phyloP scores from a whole-genome alignment of 35 echinoderm and acorn worm species.

The Eucidaris tribuloides region DNA sequence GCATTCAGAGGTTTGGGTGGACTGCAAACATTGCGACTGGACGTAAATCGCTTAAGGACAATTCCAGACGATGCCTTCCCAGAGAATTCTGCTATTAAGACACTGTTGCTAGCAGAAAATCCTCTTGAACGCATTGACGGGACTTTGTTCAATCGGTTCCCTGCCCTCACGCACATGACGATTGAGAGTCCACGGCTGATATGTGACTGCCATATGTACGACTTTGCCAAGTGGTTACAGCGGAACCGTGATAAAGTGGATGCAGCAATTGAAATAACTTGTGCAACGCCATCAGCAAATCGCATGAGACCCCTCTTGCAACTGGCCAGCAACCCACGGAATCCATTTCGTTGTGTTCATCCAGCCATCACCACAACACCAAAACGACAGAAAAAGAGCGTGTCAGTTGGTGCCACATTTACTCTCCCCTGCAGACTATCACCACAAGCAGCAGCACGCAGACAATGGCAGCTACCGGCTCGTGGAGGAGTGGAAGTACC shows the following conservation, averaged over 20 bases:
- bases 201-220: constrained; percentile 71
- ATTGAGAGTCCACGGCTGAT: constrained; percentile 54
- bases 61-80: constrained; percentile 41
- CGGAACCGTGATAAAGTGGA: constrained; percentile 50
- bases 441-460: constrained; percentile 33
- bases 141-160: constrained; percentile 7
- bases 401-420: constrained; percentile 32
- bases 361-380: constrained; percentile 63
- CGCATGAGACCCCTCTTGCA: constrained; percentile 23
- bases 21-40: constrained; percentile 57
- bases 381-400: constrained; percentile 14
- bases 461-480: constrained; percentile 47
- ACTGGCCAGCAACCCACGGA: constrained; percentile 7
- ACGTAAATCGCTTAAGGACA: constrained; percentile 45
- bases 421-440: constrained; percentile 45
- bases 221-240: constrained; percentile 65
- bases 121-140: constrained; percentile 49
- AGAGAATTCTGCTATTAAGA: constrained; percentile 4
- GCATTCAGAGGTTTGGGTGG: constrained; percentile 50
- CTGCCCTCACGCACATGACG: constrained; percentile 39
- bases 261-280: constrained; percentile 39
- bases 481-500: background rate
- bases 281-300: constrained; percentile 21
- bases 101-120: constrained; percentile 68
- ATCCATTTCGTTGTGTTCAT: constrained; percentile 36